Percentiles rank a stretch among this genome's conserved stretches.
These are phyloP conservation scores for Pelecanoides urinatrix DNA, from an alignment of 2,113 vertebrate genomes.

Conservation along the genomic window DNA sequence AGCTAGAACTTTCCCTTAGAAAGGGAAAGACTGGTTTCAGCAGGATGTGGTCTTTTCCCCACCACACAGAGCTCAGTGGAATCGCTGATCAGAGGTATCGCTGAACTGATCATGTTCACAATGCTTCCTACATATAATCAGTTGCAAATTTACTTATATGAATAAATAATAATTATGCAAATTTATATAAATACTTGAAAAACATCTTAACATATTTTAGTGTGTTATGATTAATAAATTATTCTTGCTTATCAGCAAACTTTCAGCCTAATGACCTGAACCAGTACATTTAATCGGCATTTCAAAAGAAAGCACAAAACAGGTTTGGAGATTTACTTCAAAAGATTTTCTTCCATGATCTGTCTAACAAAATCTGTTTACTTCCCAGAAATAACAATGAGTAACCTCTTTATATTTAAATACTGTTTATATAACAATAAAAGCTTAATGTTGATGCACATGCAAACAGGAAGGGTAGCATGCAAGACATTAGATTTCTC, in stretches of 20 bases:
- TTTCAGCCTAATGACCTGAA: background rate
- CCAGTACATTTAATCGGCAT: background rate
- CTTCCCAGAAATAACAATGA: background rate
- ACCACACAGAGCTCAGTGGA: background rate
- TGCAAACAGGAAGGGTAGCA: background rate
- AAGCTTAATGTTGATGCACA: background rate
- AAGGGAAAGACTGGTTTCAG: background rate
- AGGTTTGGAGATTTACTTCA: background rate
- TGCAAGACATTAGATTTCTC: background rate
- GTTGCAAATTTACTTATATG: background rate
- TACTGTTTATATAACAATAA: background rate
- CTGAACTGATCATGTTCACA: background rate
- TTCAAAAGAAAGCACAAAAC: background rate
- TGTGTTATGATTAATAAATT: background rate
- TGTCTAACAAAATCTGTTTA: background rate
- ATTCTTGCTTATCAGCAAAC: conserved; percentile 1
- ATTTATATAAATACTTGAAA: background rate
- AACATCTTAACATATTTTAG: background rate
- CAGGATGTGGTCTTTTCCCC: background rate
- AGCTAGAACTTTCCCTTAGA: background rate
- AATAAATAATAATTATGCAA: background rate
- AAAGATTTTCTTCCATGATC: background rate
- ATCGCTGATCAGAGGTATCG: background rate
- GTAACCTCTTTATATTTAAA: background rate
- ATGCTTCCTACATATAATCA: background rate